These are phyloP conservation scores for Athene noctua DNA, from an alignment of 2,113 vertebrate species.

Conservation along the genomic window DNA sequence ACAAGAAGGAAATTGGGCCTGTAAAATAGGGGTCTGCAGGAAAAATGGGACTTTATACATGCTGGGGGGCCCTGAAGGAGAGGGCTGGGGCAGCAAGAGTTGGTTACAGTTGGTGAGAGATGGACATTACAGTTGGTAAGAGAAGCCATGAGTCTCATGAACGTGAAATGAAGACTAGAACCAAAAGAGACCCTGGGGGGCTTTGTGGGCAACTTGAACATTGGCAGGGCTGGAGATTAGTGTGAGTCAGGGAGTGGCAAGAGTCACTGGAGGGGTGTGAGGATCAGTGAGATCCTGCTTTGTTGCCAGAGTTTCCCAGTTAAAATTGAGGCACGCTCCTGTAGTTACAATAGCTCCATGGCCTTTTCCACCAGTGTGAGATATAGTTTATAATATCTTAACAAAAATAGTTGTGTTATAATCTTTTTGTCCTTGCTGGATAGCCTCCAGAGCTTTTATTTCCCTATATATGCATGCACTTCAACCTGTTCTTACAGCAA, in stretches of 20 bases:
- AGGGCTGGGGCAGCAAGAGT: not conserved
- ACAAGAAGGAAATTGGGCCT: not conserved
- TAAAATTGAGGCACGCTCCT: not conserved
- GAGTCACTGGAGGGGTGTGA: not conserved
- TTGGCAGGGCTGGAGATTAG: not conserved
- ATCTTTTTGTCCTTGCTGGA: not conserved
- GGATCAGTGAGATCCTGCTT: not conserved
- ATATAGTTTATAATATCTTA: not conserved
- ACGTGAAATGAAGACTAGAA: not conserved
- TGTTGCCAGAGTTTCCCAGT: not conserved
- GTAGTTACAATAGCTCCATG: not conserved
- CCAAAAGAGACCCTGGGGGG: accelerated
- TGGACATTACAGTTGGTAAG: accelerated
- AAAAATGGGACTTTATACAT: not conserved
- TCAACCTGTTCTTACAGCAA: not conserved
- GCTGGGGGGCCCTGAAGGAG: not conserved
- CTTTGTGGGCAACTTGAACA: not conserved
- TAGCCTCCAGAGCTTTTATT: not conserved
- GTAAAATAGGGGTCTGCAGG: not conserved
- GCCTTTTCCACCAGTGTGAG: not conserved
- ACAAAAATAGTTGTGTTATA: not conserved
- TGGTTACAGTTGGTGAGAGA: not conserved
- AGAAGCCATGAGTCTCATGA: not conserved
- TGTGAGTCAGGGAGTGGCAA: not conserved
- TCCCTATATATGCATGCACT: not conserved